Evolutionary conservation across 2,797 vertebrate species (phyloP).

Genomic region (Sternarchorhynchus goeldii): DNA sequence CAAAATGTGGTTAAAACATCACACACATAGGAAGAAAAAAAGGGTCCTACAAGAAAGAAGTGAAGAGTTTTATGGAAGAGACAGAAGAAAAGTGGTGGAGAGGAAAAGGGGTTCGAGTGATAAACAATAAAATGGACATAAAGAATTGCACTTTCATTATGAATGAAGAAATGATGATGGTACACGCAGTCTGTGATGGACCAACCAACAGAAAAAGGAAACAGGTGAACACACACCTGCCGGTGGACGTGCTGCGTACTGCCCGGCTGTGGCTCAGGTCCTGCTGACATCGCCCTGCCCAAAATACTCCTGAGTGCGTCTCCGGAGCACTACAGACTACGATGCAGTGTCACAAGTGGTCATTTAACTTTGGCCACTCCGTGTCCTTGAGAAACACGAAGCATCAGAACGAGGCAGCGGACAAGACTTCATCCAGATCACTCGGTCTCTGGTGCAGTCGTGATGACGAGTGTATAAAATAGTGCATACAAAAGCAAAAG

Average conservation of each 20-base stretch:
- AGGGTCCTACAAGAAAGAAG: background rate
- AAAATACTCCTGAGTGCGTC: too few species aligned
- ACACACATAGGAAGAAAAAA: background rate
- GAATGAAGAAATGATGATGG: too few species aligned
- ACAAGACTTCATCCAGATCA: too few species aligned
- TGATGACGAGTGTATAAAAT: background rate
- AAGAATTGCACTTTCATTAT: background rate
- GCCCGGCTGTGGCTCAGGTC: too few species aligned
- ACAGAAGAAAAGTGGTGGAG: background rate
- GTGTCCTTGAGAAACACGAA: too few species aligned
- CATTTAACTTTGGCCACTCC: background rate
- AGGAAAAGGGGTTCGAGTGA: background rate
- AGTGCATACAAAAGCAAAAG: background rate
- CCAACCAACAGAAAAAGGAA: too few species aligned
- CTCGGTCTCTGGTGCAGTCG: background rate
- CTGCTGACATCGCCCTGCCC: too few species aligned
- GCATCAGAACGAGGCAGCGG: too few species aligned
- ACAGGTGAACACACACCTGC: background rate
- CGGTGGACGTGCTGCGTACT: too few species aligned
- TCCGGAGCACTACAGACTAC: too few species aligned
- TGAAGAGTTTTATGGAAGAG: background rate
- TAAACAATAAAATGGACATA: background rate
- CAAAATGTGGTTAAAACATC: conserved; percentile 1
- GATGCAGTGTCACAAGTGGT: background rate
- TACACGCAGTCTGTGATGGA: too few species aligned